Percentiles rank a stretch among this genome's conserved stretches.
Evolutionary conservation across 2,888 invertebrate species (phyloP).

Genomic region (Dione juno): DNA sequence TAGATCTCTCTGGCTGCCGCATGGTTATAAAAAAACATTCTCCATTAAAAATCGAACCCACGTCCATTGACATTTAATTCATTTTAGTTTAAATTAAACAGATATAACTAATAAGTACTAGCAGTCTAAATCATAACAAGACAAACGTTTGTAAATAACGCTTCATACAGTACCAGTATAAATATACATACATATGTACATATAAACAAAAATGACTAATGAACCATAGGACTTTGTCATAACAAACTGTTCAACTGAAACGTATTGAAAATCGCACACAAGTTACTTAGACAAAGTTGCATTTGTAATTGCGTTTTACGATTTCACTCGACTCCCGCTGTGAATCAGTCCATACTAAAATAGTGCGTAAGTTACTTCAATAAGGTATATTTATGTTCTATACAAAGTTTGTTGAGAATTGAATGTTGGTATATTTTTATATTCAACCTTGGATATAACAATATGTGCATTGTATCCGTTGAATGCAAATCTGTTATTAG

Average conservation of each 20-base stretch:
- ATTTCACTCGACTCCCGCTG: constrained; percentile 60
- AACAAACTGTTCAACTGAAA: constrained; percentile 34
- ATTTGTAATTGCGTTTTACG: constrained; percentile 53
- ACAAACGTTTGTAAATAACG: constrained; percentile 35
- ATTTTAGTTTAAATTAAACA: neutral
- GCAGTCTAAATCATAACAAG: constrained; percentile 30
- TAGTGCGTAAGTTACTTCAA: constrained; percentile 54
- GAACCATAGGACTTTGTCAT: constrained; percentile 47
- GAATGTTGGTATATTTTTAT: constrained; percentile 43
- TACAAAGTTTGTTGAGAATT: constrained; percentile 47
- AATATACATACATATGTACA: constrained; percentile 19
- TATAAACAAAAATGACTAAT: constrained; percentile 45
- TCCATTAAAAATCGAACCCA: too few relatives aligned
- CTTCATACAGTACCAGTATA: constrained; percentile 30
- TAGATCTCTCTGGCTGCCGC: too few relatives aligned
- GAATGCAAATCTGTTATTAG: constrained; percentile 20
- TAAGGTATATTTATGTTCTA: constrained; percentile 50
- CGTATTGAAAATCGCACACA: constrained; percentile 32
- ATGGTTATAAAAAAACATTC: too few relatives aligned
- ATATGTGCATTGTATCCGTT: constrained; percentile 34
- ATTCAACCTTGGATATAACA: constrained; percentile 39
- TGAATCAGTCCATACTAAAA: constrained; percentile 63
- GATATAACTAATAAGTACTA: constrained; percentile 11
- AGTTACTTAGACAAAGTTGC: constrained; percentile 55
- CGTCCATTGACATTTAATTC: too few relatives aligned